Evolutionary conservation across 2,113 vertebrate species (phyloP).

Genomic region (Nibea albiflora): DNA sequence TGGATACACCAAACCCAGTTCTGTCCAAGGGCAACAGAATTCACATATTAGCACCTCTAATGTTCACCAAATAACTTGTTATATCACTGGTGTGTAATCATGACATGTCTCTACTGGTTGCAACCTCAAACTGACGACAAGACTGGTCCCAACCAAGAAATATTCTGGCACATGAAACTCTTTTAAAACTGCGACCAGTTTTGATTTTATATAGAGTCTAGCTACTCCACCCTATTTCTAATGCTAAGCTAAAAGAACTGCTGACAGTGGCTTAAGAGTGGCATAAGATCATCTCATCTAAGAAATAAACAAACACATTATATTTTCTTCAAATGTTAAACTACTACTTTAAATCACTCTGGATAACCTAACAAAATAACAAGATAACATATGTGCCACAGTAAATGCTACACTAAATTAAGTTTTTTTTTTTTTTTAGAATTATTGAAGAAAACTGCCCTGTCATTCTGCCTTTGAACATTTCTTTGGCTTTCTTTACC

Average conservation of each 20-base stretch:
- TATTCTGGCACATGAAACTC: not conserved
- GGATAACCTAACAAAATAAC: not conserved
- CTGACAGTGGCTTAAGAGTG: not conserved
- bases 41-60: not conserved
- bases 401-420: not conserved
- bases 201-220: not conserved
- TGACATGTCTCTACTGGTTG: too few relatives aligned
- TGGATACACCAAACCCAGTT: not conserved
- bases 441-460: not conserved
- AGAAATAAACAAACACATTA: not conserved
- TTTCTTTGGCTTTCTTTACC: not conserved
- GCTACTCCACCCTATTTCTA: not conserved
- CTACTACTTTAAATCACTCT: not conserved
- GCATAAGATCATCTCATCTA: not conserved
- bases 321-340: not conserved
- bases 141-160: not conserved
- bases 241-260: not conserved
- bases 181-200: not conserved
- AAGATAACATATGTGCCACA: not conserved
- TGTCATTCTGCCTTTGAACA: slow-evolving; percentile 1
- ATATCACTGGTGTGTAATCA: not conserved
- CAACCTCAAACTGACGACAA: not conserved
- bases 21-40: not conserved
- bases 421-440: not conserved
- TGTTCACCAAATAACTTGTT: not conserved